Evolutionary conservation across 2,888 invertebrate species (phyloP).

Genomic region (Andrena bucephala): DNA sequence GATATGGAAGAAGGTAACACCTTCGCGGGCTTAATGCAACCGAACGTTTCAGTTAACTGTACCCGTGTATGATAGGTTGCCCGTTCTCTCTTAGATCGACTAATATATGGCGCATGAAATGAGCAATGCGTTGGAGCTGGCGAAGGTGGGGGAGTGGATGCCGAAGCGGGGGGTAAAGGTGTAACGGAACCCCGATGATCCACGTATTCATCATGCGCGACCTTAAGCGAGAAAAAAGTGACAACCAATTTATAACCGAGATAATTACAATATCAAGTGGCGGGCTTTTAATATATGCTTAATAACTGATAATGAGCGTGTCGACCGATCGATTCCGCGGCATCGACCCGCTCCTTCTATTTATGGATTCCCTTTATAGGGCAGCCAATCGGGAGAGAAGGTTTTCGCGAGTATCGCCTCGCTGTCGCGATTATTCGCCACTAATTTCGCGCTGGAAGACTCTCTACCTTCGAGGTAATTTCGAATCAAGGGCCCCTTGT

Average conservation of each 20-base stretch:
- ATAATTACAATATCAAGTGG: constrained; percentile 83
- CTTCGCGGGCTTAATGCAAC: constrained; percentile 47
- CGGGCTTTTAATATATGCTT: constrained; percentile 74
- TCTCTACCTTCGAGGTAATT: background rate
- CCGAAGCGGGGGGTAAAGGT: constrained; percentile 70
- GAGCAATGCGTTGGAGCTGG: constrained; percentile 57
- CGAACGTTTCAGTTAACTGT: constrained; percentile 54
- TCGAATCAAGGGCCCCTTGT: no score
- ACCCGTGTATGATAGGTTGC: constrained; percentile 55
- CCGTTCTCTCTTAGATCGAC: constrained; percentile 59
- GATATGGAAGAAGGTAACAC: constrained; percentile 37
- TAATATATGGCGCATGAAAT: constrained; percentile 57
- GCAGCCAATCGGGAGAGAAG: background rate
- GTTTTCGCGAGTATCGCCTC: constrained; percentile 33
- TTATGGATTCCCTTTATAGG: constrained; percentile 39
- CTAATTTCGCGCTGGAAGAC: background rate
- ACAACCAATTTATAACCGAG: constrained; percentile 83
- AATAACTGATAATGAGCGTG: constrained; percentile 76
- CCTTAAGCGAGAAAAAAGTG: constrained; percentile 81
- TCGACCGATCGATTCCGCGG: constrained; percentile 53
- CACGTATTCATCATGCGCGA: constrained; percentile 82
- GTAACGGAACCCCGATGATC: constrained; percentile 81
- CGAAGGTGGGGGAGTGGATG: constrained; percentile 58
- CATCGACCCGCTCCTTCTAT: constrained; percentile 53
- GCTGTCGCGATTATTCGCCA: constrained; percentile 16